Evolutionary conservation across 2,888 invertebrate species (phyloP).

Genomic region (Ethmia dodecea): DNA sequence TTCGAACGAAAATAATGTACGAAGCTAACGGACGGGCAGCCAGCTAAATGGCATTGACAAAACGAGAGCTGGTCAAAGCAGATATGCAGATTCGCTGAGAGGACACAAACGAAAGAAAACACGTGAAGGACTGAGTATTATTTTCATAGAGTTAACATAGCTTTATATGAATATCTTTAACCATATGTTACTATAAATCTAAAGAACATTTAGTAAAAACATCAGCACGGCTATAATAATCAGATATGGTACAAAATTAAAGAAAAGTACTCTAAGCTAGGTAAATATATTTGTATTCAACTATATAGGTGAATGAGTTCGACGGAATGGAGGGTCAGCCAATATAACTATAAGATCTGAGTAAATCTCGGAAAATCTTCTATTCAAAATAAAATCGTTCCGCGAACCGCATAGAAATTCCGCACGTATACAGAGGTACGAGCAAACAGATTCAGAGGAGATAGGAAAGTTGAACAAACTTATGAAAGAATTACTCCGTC

Average conservation of each 20-base stretch:
- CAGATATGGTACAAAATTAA: too few relatives aligned
- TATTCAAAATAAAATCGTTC: constrained; percentile 24
- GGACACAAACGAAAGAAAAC: too few relatives aligned
- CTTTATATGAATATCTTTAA: too few relatives aligned
- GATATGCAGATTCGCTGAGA: constrained; percentile 32
- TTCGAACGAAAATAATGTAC: constrained; percentile 35
- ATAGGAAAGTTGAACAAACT: constrained; percentile 13
- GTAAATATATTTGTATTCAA: too few relatives aligned
- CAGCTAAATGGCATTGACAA: constrained; percentile 34
- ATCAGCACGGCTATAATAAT: too few relatives aligned
- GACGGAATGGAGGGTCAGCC: constrained; percentile 28
- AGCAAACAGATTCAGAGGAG: constrained; percentile 10
- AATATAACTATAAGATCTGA: constrained; percentile 29
- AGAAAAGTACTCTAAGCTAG: too few relatives aligned
- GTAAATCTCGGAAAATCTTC: constrained; percentile 26
- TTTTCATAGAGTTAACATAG: too few relatives aligned
- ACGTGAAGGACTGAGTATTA: too few relatives aligned
- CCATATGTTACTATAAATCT: too few relatives aligned
- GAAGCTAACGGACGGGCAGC: constrained; percentile 25
- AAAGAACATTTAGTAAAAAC: too few relatives aligned
- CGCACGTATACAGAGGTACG: constrained; percentile 1
- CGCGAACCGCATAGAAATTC: constrained; percentile 11
- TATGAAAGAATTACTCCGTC: constrained; percentile 11
- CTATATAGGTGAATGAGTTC: too few relatives aligned
- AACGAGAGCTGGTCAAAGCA: constrained; percentile 26